phyloP scores from a whole-genome alignment of 2,888 invertebrate species.

The Andrena bicolor region DNA sequence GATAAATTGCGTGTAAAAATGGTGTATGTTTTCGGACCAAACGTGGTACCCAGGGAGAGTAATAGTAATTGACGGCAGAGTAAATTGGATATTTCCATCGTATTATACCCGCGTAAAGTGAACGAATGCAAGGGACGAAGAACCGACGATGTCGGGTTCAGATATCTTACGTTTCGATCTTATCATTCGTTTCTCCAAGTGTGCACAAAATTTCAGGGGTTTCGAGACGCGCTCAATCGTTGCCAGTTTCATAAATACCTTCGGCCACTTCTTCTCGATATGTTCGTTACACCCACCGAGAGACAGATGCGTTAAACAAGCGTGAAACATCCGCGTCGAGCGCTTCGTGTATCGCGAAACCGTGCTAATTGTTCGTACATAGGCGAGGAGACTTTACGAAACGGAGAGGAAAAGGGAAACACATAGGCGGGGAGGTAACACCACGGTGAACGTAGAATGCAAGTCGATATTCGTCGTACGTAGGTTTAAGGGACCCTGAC shows the following conservation, averaged over 20 bases:
- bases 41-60: conserved; percentile 44
- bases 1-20: conserved; percentile 68
- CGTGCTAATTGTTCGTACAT: conserved; percentile 23
- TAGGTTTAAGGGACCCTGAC: conserved; percentile 62
- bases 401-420: conserved; percentile 44
- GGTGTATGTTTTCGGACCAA: conserved; percentile 60
- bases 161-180: not conserved
- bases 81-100: too few relatives aligned
- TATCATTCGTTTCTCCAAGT: conserved; percentile 6
- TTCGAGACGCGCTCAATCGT: not conserved
- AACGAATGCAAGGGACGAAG: not conserved
- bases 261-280: conserved; percentile 4
- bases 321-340: conserved; percentile 9
- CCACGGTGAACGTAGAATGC: conserved; percentile 75
- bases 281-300: conserved; percentile 2
- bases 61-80: not conserved
- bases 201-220: not conserved
- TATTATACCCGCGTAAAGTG: not conserved
- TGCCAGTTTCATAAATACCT: conserved; percentile 1
- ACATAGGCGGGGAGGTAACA: conserved; percentile 76
- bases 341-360: conserved; percentile 24
- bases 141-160: not conserved
- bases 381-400: conserved; percentile 18
- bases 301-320: conserved; percentile 1
- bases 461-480: conserved; percentile 57